A percentile compares a stretch with the other conserved stretches of the same genome.
Conservation (phyloP, 2,797 vertebrate genomes). For the Benthosema pterotum region DNA sequence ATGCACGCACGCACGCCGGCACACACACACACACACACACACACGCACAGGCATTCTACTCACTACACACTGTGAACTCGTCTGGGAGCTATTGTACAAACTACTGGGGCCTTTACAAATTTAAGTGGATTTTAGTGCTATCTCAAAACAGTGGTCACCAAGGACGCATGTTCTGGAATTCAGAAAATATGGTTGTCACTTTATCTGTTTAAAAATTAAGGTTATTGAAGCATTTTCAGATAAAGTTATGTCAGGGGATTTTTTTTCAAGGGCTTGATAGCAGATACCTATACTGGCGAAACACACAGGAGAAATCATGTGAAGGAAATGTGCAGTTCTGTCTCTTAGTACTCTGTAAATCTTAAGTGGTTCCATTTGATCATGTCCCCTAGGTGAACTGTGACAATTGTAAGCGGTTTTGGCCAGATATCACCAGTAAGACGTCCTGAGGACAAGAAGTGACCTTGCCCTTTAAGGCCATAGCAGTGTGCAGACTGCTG, state of each 20-base stretch:
- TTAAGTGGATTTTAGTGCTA: conserved; percentile 67
- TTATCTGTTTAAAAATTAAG: conserved; percentile 65
- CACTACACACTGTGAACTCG: conserved; percentile 51
- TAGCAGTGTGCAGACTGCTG: too few species aligned
- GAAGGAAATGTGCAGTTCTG: not conserved
- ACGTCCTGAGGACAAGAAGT: too few species aligned
- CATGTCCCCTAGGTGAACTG: not conserved
- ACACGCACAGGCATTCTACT: conserved; percentile 26
- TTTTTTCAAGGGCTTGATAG: conserved; percentile 63
- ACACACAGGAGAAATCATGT: conserved; percentile 5
- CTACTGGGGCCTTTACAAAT: conserved; percentile 65
- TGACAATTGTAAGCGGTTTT: too few species aligned
- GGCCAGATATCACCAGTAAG: too few species aligned
- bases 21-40: too few species aligned
- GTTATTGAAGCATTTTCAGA: conserved; percentile 64
- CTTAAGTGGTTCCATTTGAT: conserved; percentile 12
- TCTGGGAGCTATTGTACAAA: conserved; percentile 59
- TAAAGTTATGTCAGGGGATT: conserved; percentile 60
- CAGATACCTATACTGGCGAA: conserved; percentile 1
- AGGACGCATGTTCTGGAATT: conserved; percentile 65
- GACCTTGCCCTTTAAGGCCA: too few species aligned
- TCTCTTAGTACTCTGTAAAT: conserved; percentile 2
- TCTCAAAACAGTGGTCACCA: conserved; percentile 69
- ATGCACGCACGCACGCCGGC: too few species aligned
- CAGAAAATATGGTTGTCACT: conserved; percentile 64